Percentiles rank a stretch among this genome's conserved stretches.
Conservation (phyloP, 35 echinoderm and acorn worm species). For the Anneissia japonica region DNA sequence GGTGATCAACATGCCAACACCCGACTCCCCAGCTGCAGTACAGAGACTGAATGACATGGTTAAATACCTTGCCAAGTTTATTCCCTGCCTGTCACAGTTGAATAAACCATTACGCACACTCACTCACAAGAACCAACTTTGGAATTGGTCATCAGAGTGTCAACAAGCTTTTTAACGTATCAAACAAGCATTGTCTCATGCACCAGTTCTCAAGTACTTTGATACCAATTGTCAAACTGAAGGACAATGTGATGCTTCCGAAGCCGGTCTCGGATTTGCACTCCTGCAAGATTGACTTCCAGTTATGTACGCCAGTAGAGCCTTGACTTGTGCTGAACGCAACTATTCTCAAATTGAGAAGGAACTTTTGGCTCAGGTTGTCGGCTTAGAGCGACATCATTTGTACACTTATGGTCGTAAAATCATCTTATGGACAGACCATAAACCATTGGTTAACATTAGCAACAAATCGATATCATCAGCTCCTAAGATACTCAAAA, state of each 20-base stretch:
- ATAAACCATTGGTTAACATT: conserved; percentile 48
- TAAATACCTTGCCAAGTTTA: conserved; percentile 55
- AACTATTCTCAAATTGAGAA: conserved; percentile 65
- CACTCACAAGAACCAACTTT: conserved; percentile 46
- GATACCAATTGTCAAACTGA: conserved; percentile 23
- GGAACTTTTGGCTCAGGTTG: conserved; percentile 52
- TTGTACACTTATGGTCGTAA: conserved; percentile 45
- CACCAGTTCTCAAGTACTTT: conserved; percentile 60
- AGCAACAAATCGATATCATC: conserved; percentile 18
- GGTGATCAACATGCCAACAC: no score
- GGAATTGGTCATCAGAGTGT: conserved; percentile 40
- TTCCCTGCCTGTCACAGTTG: conserved; percentile 30
- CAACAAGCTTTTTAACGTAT: conserved; percentile 37
- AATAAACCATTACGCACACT: conserved; percentile 52
- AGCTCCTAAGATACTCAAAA: conserved; percentile 23
- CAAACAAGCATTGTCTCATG: conserved; percentile 9
- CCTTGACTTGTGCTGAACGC: conserved; percentile 54
- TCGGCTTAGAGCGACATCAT: conserved; percentile 53
- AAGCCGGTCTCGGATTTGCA: conserved; percentile 30
- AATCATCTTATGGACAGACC: conserved; percentile 54
- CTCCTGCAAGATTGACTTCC: conserved; percentile 46
- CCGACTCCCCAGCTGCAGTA: no score
- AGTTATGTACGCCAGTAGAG: conserved; percentile 40
- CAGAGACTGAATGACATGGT: conserved; percentile 52
- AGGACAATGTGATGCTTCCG: conserved; percentile 59